These are phyloP conservation scores for Nephrocerus scutellatus DNA, from an alignment of 2,888 invertebrate species.

Conservation along the genomic window DNA sequence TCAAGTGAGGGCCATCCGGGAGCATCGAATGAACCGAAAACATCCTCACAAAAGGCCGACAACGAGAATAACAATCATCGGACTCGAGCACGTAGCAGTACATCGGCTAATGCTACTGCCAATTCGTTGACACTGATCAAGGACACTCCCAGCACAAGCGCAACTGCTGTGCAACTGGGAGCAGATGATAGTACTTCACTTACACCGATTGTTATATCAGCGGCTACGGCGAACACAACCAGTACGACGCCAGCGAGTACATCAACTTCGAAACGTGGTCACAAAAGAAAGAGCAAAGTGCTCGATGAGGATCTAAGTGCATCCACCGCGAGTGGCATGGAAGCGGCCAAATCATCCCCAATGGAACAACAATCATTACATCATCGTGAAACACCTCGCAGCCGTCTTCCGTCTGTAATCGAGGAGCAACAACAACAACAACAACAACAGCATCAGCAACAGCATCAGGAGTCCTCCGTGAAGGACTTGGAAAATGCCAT, in stretches of 20 bases:
- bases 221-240: constrained; percentile 30
- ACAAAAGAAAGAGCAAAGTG: constrained; percentile 56
- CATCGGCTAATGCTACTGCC: constrained; percentile 30
- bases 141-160: constrained; percentile 31
- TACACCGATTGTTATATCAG: constrained; percentile 19
- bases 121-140: constrained; percentile 37
- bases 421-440: constrained; percentile 34
- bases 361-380: too few species aligned
- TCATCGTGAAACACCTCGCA: constrained; percentile 46
- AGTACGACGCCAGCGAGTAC: constrained; percentile 20
- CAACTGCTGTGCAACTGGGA: too few species aligned
- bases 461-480: constrained; percentile 42
- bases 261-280: constrained; percentile 48
- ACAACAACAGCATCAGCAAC: constrained; percentile 19
- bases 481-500: constrained; percentile 93
- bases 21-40: constrained; percentile 43
- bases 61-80: constrained; percentile 31
- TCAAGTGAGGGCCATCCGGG: constrained; percentile 48
- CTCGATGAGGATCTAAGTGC: constrained; percentile 44
- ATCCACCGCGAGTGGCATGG: constrained; percentile 42
- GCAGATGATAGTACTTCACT: constrained; percentile 14
- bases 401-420: constrained; percentile 43
- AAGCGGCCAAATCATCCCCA: constrained; percentile 42
- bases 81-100: constrained; percentile 36
- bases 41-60: constrained; percentile 48